Conservation (phyloP, 92 coral and sea anemone species). For the Diadumene lineata region DNA sequence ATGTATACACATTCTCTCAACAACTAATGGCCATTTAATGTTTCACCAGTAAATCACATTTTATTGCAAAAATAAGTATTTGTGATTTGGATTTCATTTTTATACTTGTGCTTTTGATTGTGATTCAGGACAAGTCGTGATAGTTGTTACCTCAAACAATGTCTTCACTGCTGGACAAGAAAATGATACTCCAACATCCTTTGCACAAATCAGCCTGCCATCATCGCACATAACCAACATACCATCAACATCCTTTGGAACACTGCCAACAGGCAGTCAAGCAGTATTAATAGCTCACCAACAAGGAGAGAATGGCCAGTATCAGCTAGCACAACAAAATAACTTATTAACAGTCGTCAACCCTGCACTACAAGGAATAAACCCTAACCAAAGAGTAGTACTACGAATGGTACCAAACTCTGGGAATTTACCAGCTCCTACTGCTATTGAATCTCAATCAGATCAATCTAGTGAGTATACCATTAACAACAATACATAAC, state of each 20-base stretch:
- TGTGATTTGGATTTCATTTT: background rate
- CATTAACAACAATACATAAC: background rate
- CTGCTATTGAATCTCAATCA: slow-evolving; percentile 34
- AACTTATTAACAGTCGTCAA: slow-evolving; percentile 77
- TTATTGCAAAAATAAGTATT: background rate
- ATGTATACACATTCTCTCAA: no score
- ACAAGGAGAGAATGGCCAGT: slow-evolving; percentile 50
- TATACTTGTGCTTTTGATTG: background rate
- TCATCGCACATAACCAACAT: slow-evolving; percentile 77
- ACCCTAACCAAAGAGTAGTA: slow-evolving; percentile 44
- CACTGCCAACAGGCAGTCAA: slow-evolving; percentile 58
- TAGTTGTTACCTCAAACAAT: slow-evolving; percentile 85
- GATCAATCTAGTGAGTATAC: slow-evolving; percentile 34
- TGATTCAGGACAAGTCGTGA: slow-evolving; percentile 78
- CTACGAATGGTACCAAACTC: slow-evolving; percentile 40
- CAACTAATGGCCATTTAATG: no score
- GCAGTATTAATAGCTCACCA: slow-evolving; percentile 75
- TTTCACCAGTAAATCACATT: no score
- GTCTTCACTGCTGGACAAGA: slow-evolving; percentile 67
- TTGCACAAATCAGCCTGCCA: slow-evolving; percentile 68
- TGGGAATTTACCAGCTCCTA: slow-evolving; percentile 23
- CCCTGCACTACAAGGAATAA: slow-evolving; percentile 50
- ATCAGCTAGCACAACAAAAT: slow-evolving; percentile 54
- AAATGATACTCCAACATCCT: slow-evolving; percentile 73
- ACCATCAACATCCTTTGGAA: slow-evolving; percentile 62